Percentiles rank a stretch among this genome's conserved stretches.
Conservation (phyloP, 1,140 invertebrate species). For the Brachionus sp. region DNA sequence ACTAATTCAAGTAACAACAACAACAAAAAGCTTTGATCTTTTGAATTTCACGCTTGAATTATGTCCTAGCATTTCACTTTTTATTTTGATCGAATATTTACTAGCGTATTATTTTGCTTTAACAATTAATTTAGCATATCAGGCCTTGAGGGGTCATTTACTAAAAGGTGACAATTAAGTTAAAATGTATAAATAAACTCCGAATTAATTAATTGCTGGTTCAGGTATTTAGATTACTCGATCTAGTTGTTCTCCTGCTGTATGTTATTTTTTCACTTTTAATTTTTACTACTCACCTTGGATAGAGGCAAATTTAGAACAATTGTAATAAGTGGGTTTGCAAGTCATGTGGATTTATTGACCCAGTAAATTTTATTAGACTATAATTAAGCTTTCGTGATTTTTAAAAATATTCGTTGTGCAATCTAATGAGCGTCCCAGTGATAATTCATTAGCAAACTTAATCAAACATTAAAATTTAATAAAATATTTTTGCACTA, state of each 20-base stretch:
- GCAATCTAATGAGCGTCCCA: background rate
- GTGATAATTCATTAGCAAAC: conserved; percentile 27
- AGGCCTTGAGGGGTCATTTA: background rate
- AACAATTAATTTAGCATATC: conserved; percentile 23
- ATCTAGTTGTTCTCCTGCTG: conserved; percentile 15
- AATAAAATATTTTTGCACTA: conserved; percentile 7
- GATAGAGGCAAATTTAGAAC: background rate
- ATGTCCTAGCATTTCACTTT: background rate
- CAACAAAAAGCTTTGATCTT: background rate
- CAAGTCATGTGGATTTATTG: conserved; percentile 31
- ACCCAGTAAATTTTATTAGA: conserved; percentile 6
- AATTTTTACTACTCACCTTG: conserved; percentile 25
- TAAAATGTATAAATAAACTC: background rate
- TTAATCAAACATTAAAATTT: conserved; percentile 12
- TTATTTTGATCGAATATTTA: background rate
- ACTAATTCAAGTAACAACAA: background rate
- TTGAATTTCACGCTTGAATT: background rate
- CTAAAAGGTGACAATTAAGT: conserved; percentile 30
- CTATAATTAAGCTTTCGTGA: conserved; percentile 14
- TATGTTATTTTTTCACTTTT: conserved; percentile 30
- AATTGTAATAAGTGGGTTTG: conserved; percentile 1
- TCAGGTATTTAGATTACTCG: background rate
- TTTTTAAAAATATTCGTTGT: conserved; percentile 7
- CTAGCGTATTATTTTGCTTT: background rate
- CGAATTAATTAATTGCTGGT: conserved; percentile 19